Base-by-base conservation (phyloP, 2,797 vertebrate genomes). In the Hypotaenidia okinawae region DNA sequence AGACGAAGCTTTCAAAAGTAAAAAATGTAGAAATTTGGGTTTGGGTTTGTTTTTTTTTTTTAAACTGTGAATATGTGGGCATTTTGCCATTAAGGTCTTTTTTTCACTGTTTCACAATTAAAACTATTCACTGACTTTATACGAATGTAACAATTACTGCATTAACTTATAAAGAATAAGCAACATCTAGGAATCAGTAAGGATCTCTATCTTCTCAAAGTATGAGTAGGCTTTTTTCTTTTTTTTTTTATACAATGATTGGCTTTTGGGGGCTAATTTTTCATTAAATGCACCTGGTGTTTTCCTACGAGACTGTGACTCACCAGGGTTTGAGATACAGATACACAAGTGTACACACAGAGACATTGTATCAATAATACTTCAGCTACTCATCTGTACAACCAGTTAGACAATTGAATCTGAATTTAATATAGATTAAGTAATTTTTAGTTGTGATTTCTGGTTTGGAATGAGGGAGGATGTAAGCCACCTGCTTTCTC, bases 1-100 rank as follows among this genome's bases (percentile, higher is more conserved):
- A 76, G 57, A 17, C 41, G 80, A 75, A 78, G 45, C 39, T 96
- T 89, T 82, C 58, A 75, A 92, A 94, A 59, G n/a, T 64, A 96
- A 19, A 32, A 75, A 90, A 41, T 72, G 11, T 57, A 64, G 68
- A 28, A 35, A 33, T 4, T 27, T 52, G 14, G 12, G 10, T 54
- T 57, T 2, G 43, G 43, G 8, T 45, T 21, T 0, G 13, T 16
- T 54, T 57, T 45, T 21, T 0, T 24, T 15, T 5, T 6, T 14
- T 5, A 2, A 2, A 52, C 11, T 73, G 25, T 64, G 21, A 41
- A 10, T 0, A 4, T 78, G 72, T 39, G 10, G 2, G 3, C 0
- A 1, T 12, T 77, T 54, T 37, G 9, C 1, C 16, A 28, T 68
- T 78, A 30, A 22, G 15, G 12, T 58, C 1, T 43, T 28, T 45